Base-by-base conservation (phyloP, 1,140 invertebrate species). In the Belonocnema kinseyi region DNA sequence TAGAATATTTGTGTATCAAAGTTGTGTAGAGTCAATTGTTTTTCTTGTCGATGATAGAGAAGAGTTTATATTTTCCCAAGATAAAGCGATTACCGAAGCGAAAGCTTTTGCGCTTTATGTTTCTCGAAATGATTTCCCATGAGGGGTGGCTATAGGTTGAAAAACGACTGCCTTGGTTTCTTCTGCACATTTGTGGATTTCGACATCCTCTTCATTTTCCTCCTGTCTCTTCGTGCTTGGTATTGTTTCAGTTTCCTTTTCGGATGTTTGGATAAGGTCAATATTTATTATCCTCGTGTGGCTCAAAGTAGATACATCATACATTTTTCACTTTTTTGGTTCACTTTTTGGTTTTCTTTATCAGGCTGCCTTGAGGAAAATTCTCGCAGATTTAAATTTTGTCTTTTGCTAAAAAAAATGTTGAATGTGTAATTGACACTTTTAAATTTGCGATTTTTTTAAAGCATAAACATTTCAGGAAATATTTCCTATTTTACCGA, bases 71-170 rank as follows among this genome's bases (percentile, higher is more conserved):
- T 14, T 66, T 66, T 66, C 58, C 33, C 16, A 21, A 14, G 21
- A 66, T 33, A 66, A 66, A 66, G 58, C 58, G 58, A 66, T 66
- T 66, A 33, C 58, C 11, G 58, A 66, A 66, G 26, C 72, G 72
- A 52, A 54, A 73, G 52, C 53, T 51, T 53, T 14, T 50, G 21
- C 51, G 21, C 72, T 51, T n/a, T 52, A 52, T n/a, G 26, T 73
- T 19, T 19, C 40, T 51, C 51, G 52, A 40, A 16, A 73, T 33
- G 52, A 73, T 73, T 53, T 73, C 72, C 50, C 52, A 53, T 26
- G 26, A 51, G 72, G 26, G 51, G 33, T 14, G 11, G 13, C 21
- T 73, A 19, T 21, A 33, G 21, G 21, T 72, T 21, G 17, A 33
- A 52, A 12, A 58, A 66, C 58, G 58, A 33, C 58, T 33, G n/a